These are phyloP conservation scores for Dendrocincla fuliginosa DNA, from an alignment of 2,797 vertebrate genomes.

Conservation along the genomic window DNA sequence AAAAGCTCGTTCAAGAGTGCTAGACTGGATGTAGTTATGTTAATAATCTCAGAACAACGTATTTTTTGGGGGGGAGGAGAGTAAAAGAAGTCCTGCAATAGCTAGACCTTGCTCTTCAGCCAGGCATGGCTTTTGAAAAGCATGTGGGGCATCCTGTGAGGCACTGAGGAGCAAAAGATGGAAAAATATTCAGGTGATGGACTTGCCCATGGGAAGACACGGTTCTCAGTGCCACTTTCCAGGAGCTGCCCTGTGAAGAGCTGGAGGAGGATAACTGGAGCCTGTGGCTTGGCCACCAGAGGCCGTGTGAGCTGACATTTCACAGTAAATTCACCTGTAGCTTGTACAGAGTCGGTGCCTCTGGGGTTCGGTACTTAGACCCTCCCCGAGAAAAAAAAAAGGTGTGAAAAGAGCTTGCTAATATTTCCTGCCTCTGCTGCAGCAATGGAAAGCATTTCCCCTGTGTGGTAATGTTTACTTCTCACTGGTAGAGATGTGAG, in stretches of 20 bases:
- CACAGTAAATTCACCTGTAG: not conserved
- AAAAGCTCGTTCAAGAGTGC: not conserved
- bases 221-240: fast-evolving
- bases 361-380: fast-evolving
- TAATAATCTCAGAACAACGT: not conserved
- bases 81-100: not conserved
- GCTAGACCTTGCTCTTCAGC: not conserved
- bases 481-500: not conserved
- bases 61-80: not conserved
- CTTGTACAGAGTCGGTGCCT: fast-evolving
- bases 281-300: not conserved
- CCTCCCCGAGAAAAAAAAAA: not conserved
- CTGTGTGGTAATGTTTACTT: not conserved
- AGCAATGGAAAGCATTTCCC: not conserved
- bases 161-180: not conserved
- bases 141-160: fast-evolving
- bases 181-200: not conserved
- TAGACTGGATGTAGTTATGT: not conserved
- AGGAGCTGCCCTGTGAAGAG: not conserved
- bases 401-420: not conserved
- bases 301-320: not conserved
- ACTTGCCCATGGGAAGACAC: fast-evolving
- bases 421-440: not conserved
- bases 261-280: fast-evolving
- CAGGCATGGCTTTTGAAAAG: not conserved